Percentiles rank a stretch among this genome's conserved stretches.
Evolutionary conservation across 2,888 invertebrate genomes (phyloP).

Genomic region (Loripinus fragilis): DNA sequence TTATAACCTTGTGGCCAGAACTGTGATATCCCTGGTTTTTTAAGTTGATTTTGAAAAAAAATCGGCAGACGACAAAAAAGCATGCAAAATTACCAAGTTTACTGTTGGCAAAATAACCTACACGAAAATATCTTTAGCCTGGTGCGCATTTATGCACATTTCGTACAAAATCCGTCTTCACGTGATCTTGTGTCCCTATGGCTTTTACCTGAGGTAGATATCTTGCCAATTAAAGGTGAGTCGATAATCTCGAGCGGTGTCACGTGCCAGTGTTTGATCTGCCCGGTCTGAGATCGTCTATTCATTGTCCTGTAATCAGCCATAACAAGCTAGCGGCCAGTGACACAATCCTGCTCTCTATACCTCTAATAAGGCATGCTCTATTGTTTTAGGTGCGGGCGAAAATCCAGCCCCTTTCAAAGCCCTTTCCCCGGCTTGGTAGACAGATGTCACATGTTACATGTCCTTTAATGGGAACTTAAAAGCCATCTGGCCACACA

Average conservation of each 20-base stretch:
- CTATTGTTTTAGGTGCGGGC: constrained; percentile 57
- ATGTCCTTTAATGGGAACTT: neutral
- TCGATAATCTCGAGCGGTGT: constrained; percentile 11
- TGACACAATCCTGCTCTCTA: constrained; percentile 39
- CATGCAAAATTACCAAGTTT: too few relatives aligned
- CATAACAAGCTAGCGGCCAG: constrained; percentile 51
- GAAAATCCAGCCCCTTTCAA: constrained; percentile 26
- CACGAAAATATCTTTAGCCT: too few relatives aligned
- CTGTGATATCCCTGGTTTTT: too few relatives aligned
- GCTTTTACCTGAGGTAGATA: too few relatives aligned
- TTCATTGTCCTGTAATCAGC: constrained; percentile 24
- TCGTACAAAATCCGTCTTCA: too few relatives aligned
- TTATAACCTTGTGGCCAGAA: too few relatives aligned
- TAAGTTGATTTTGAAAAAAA: too few relatives aligned
- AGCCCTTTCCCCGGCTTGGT: constrained; percentile 33
- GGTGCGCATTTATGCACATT: too few relatives aligned
- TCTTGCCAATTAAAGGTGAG: neutral
- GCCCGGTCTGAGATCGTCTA: neutral
- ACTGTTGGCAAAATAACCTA: too few relatives aligned
- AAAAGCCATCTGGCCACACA: neutral
- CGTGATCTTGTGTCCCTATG: too few relatives aligned
- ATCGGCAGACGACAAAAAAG: too few relatives aligned
- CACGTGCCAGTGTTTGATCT: constrained; percentile 14
- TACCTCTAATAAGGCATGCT: constrained; percentile 37
- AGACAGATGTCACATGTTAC: constrained; percentile 43